Conservation (phyloP, 2,113 vertebrate genomes). For the Tapirus terrestris region DNA sequence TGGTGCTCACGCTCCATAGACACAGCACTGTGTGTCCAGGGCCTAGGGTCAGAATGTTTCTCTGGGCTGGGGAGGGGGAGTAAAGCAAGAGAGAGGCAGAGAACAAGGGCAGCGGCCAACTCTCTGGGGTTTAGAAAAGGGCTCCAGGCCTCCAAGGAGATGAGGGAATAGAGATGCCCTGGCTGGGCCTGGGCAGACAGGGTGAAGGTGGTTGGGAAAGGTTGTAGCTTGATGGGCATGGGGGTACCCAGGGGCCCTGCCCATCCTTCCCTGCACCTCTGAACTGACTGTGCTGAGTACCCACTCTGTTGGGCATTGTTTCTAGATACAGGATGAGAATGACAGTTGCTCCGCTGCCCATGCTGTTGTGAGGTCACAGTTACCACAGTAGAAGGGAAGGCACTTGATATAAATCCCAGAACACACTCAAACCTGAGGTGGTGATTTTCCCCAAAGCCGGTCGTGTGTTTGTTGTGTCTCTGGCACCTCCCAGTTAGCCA, state of each 20-base stretch:
- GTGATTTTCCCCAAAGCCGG: not conserved
- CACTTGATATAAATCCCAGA: not conserved
- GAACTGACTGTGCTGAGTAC: not conserved
- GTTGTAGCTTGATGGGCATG: not conserved
- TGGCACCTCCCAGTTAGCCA: not conserved
- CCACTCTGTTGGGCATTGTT: not conserved
- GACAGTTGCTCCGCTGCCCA: not conserved
- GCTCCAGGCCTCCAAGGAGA: not conserved
- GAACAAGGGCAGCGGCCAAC: not conserved
- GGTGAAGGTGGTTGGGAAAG: not conserved
- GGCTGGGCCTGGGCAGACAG: not conserved
- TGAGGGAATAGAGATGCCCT: not conserved
- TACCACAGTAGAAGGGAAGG: not conserved
- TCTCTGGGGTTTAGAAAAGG: not conserved
- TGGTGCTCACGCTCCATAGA: rapidly evolving
- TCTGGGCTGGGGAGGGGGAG: not conserved
- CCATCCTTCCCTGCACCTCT: not conserved
- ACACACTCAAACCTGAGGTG: not conserved
- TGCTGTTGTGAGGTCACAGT: not conserved
- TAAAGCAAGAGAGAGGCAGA: not conserved
- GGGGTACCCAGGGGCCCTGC: not conserved
- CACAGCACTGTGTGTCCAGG: not conserved
- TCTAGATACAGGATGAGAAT: not conserved
- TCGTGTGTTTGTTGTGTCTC: not conserved
- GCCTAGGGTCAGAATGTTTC: not conserved